Percentiles rank a stretch among this genome's conserved stretches.
These are phyloP conservation scores for Morone saxatilis DNA, from an alignment of 2,113 vertebrate species.

Conservation along the genomic window DNA sequence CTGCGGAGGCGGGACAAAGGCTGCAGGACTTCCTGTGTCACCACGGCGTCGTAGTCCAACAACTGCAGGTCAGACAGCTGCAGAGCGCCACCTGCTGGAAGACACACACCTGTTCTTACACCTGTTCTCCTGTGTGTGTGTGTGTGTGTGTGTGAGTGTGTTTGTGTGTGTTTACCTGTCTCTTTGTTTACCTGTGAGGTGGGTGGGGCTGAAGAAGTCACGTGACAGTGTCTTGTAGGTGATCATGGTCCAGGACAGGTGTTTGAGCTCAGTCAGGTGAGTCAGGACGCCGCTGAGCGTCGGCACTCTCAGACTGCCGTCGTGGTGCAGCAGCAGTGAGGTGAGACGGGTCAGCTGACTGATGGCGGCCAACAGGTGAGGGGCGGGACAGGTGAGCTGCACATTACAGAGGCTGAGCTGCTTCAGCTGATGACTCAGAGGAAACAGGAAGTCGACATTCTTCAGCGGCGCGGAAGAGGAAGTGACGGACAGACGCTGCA, in stretches of 20 bases:
- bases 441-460: conserved; percentile 42
- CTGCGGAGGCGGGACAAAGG: conserved; percentile 49
- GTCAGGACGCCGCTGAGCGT: conserved; percentile 14
- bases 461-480: conserved; percentile 10
- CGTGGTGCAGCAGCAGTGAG: conserved; percentile 56
- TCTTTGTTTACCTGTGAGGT: conserved; percentile 37
- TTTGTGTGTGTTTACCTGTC: conserved; percentile 36
- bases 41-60: conserved; percentile 58
- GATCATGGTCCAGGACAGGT: conserved; percentile 70
- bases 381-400: conserved; percentile 31
- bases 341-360: conserved; percentile 49
- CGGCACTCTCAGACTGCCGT: conserved; percentile 38
- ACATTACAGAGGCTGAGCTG: conserved; percentile 60
- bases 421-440: conserved; percentile 40
- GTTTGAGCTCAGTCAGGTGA: conserved; percentile 33
- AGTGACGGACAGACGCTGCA: conserved; percentile 38
- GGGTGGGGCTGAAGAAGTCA: conserved; percentile 56
- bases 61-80: conserved; percentile 64
- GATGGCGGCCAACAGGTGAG: conserved; percentile 46
- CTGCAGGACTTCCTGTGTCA: conserved; percentile 51
- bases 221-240: conserved; percentile 54
- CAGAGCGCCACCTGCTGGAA: not conserved
- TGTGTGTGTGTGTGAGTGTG: conserved; percentile 19
- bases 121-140: not conserved
- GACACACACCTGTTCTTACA: not conserved